Base-by-base conservation (phyloP, 2,797 vertebrate genomes). In the Pteronotus mesoamericanus region DNA sequence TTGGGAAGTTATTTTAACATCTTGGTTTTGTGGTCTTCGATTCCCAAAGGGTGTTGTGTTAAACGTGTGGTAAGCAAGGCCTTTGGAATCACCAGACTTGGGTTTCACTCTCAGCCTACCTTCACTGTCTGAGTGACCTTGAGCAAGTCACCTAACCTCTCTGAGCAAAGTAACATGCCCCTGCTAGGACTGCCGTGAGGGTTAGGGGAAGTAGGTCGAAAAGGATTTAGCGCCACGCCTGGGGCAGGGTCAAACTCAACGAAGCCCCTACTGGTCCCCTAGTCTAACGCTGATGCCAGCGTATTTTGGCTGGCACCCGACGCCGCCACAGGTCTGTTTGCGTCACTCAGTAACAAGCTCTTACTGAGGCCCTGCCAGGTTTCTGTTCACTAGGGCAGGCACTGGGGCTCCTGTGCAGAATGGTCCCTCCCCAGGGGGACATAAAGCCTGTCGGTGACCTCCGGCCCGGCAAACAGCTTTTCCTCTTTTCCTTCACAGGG, bases 401-500 rank as follows among this genome's bases (percentile, higher is more conserved):
- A 1, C 16, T 6, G 61, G 64, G 39, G 44, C 19, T n/a, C 16
- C 57, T 74, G 1, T 59, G 9, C 12, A 22, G 48, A 94, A 1
- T 15, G 82, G 57, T 46, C 18, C 46, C 42, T 10, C 10, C 34
- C 64, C 37, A 0, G 2, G 32, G 6, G 19, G 12, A 46, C 51
- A 59, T 37, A 3, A 16, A 37, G 46, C 61, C 59, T 26, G 0
- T 7, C 0, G 0, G n/a, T 46, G 6, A 32, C n/a, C 69, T 79
- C 78, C 66, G 64, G 61, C 15, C 1, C 6, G 26, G 46, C 85
- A 34, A n/a, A 83, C 72, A 2, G 75, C 61, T 75, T 48, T 71
- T 34, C 42, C 5, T 51, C 46, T n/a, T 89, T 84, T 57, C 87
- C 90, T 95, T 85, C 95, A 83, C 95, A 98, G 98, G 99, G 2